A percentile compares a stretch with the other conserved stretches of the same genome.
Evolutionary conservation across 2,113 vertebrate genomes (phyloP).

Genomic region (Ceyx melanurus): DNA sequence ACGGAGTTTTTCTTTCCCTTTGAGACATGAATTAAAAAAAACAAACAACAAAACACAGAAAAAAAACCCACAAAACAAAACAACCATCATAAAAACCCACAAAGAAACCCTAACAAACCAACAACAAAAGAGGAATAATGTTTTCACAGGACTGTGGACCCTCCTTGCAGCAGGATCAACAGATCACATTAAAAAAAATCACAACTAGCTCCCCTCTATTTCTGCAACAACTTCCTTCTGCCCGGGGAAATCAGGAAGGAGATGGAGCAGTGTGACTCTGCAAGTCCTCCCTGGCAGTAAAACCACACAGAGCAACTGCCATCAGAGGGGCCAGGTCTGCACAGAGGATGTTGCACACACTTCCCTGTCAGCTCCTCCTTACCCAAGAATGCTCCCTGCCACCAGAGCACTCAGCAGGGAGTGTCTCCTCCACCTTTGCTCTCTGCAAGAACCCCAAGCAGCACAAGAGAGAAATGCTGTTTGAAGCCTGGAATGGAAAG

Average conservation of each 20-base stretch:
- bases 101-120: neutral
- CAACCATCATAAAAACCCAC: neutral
- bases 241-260: neutral
- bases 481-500: neutral
- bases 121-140: too few species aligned
- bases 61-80: neutral
- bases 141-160: too few species aligned
- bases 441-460: neutral
- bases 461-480: neutral
- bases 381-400: neutral
- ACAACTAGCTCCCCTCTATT: neutral
- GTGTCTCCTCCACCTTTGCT: neutral
- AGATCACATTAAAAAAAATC: neutral
- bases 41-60: neutral
- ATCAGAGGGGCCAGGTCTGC: neutral
- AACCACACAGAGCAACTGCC: neutral
- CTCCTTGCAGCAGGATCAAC: too few species aligned
- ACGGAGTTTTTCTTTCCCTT: neutral
- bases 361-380: neutral
- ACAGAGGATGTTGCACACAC: neutral
- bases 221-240: neutral
- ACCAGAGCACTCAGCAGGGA: neutral
- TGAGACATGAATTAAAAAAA: neutral
- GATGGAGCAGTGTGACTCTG: slow-evolving; percentile 3
- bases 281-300: slow-evolving; percentile 19